Percentiles rank a stretch among this genome's conserved stretches.
These are phyloP conservation scores for Eueides isabella DNA, from an alignment of 1,140 invertebrate genomes.

Conservation along the genomic window DNA sequence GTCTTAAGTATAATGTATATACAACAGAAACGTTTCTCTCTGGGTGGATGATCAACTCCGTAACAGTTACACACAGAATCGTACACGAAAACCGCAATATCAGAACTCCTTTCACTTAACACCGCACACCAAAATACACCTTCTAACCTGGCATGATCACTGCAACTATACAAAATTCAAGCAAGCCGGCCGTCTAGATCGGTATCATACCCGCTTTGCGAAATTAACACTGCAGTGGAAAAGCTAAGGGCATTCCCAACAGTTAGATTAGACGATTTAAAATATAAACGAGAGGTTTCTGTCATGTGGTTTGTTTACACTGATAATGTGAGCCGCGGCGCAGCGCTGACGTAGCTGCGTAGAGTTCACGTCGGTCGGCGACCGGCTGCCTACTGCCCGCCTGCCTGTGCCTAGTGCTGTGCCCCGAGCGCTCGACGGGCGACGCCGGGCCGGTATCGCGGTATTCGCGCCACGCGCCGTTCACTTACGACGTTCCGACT, in stretches of 20 bases:
- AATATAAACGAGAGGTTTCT: constrained; percentile 56
- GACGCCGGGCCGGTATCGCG: constrained; percentile 19
- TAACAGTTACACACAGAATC: constrained; percentile 53
- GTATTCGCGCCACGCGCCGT: constrained; percentile 39
- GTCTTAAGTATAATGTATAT: constrained; percentile 1
- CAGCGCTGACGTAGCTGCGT: constrained; percentile 21
- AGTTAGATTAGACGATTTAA: constrained; percentile 43
- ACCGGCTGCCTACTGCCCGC: constrained; percentile 47
- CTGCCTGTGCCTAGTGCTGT: constrained; percentile 24
- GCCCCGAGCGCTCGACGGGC: constrained; percentile 8
- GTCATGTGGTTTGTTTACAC: constrained; percentile 72
- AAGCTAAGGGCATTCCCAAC: constrained; percentile 14
- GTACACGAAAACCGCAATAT: constrained; percentile 51
- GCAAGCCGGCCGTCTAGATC: constrained; percentile 62
- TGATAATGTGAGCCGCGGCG: constrained; percentile 37
- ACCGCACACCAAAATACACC: constrained; percentile 60
- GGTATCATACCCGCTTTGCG: not conserved
- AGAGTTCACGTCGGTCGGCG: constrained; percentile 40
- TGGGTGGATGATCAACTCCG: constrained; percentile 38
- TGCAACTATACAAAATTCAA: constrained; percentile 62
- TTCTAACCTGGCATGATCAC: constrained; percentile 56
- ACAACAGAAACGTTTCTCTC: constrained; percentile 29
- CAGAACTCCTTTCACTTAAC: constrained; percentile 72
- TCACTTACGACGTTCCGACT: constrained; percentile 45
- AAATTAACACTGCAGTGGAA: constrained; percentile 25